These are phyloP conservation scores for Paracentrotus lividus DNA, from an alignment of 53 echinoderm and acorn worm genomes.

Conservation along the genomic window DNA sequence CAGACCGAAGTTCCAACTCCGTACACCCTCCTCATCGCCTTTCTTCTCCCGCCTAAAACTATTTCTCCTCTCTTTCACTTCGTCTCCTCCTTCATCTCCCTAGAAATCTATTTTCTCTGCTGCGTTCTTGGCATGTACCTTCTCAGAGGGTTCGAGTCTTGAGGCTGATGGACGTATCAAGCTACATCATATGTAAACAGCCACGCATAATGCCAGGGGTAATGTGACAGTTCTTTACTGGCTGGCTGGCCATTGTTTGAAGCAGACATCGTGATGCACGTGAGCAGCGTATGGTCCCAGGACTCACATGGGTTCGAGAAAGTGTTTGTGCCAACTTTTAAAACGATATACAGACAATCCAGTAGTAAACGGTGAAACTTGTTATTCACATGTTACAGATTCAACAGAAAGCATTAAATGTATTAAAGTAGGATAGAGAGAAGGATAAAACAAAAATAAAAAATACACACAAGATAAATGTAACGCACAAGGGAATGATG, in stretches of 20 bases:
- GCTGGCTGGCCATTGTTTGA: not conserved
- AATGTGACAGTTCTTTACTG: constrained; percentile 40
- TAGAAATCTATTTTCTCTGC: constrained; percentile 43
- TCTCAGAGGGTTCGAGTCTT: not conserved
- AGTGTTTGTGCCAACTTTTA: not conserved
- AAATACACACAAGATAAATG: no score
- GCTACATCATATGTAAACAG: constrained; percentile 59
- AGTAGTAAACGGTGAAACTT: not conserved
- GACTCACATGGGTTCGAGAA: not conserved
- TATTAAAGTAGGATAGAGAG: no score
- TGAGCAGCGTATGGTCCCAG: not conserved
- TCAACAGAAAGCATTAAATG: no score
- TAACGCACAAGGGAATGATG: no score
- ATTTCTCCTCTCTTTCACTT: constrained; percentile 13
- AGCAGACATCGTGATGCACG: not conserved
- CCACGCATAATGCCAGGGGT: constrained; percentile 41
- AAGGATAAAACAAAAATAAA: no score
- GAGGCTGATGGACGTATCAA: constrained; percentile 30
- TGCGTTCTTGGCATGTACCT: constrained; percentile 38
- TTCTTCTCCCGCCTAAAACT: constrained; percentile 5
- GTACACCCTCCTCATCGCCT: not conserved
- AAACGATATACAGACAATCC: not conserved
- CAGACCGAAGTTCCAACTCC: constrained; percentile 14
- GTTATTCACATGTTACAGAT: no score
- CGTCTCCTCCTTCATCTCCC: not conserved